These are phyloP conservation scores for Platanista minor DNA, from an alignment of 2,113 vertebrate genomes.

Conservation along the genomic window DNA sequence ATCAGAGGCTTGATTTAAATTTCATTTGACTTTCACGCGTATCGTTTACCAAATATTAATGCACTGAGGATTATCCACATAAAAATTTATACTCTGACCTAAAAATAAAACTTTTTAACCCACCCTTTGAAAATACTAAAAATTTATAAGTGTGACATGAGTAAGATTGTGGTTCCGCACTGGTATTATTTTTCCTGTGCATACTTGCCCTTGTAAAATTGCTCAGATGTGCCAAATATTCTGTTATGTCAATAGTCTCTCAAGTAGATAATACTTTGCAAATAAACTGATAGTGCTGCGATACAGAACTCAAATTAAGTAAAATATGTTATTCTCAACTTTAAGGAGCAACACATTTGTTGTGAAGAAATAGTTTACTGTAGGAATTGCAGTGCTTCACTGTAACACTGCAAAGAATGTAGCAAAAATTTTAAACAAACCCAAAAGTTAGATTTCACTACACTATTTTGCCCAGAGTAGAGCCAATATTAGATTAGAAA, in stretches of 20 bases:
- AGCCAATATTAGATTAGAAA: not conserved
- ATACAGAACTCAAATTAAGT: constrained; percentile 18
- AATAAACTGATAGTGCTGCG: not conserved
- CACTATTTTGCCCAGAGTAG: not conserved
- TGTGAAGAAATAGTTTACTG: not conserved
- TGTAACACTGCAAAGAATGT: not conserved
- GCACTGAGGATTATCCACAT: not conserved
- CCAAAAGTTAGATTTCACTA: not conserved
- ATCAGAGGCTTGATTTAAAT: not conserved
- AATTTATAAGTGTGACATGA: not conserved
- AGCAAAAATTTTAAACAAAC: not conserved
- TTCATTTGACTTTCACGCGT: not conserved
- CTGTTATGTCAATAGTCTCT: constrained; percentile 20
- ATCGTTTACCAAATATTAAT: constrained; percentile 15
- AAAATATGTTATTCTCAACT: not conserved
- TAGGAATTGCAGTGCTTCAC: not conserved
- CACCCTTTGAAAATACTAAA: not conserved
- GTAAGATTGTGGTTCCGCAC: not conserved
- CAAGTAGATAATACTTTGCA: not conserved
- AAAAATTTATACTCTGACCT: not conserved
- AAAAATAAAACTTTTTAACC: not conserved
- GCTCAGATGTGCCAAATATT: constrained; percentile 25
- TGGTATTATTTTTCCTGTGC: not conserved
- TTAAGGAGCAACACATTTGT: not conserved
- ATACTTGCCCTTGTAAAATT: not conserved